Conservation (phyloP, 2,888 invertebrate genomes). For the Parnassius orleans region DNA sequence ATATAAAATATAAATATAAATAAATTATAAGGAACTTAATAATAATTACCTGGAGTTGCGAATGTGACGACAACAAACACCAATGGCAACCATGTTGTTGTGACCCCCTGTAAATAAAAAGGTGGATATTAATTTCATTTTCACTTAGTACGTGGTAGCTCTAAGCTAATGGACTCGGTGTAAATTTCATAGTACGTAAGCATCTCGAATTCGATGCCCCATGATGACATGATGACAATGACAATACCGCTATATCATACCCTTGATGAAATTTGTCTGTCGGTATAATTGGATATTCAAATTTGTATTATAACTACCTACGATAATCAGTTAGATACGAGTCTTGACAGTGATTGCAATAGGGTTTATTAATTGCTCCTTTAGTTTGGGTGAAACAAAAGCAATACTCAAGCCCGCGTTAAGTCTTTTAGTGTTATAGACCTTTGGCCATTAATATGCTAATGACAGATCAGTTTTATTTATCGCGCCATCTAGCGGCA, state of each 20-base stretch:
- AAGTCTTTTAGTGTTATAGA: slow-evolving; percentile 55
- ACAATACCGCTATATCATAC: no score
- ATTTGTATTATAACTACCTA: no score
- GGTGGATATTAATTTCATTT: slow-evolving; percentile 27
- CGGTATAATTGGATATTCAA: no score
- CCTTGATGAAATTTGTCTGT: no score
- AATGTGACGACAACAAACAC: slow-evolving; percentile 59
- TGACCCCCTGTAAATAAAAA: slow-evolving; percentile 62
- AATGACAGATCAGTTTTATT: slow-evolving; percentile 74
- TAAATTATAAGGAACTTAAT: not conserved
- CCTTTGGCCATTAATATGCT: slow-evolving; percentile 69
- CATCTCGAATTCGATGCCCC: no score
- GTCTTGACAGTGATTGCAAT: slow-evolving; percentile 16
- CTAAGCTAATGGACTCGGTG: no score
- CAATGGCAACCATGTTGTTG: slow-evolving; percentile 60
- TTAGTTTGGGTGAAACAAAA: slow-evolving; percentile 5
- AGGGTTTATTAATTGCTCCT: slow-evolving; percentile 18
- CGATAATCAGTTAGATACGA: no score
- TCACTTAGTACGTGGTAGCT: no score
- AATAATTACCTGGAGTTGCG: slow-evolving; percentile 63
- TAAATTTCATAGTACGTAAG: no score
- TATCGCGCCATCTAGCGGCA: slow-evolving; percentile 77
- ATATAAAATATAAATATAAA: no score
- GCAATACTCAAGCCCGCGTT: slow-evolving; percentile 19
- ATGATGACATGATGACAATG: no score